Percentiles rank a stretch among this genome's conserved stretches.
Conservation (phyloP, 2,113 vertebrate species). For the Thalassarche chlororhynchos region DNA sequence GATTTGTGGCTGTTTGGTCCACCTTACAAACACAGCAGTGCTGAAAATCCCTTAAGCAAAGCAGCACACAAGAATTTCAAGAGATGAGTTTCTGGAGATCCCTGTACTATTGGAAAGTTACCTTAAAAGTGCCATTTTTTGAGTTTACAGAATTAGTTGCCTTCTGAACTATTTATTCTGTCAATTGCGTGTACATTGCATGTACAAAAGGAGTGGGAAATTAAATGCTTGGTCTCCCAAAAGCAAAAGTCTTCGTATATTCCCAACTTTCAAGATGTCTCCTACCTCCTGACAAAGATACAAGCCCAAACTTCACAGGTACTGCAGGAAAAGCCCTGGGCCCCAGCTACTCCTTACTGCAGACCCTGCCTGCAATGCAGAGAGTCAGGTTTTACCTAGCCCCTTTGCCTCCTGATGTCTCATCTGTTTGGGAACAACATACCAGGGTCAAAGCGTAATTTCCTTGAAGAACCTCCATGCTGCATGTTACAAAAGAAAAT, state of each 20-base stretch:
- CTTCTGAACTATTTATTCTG: not conserved
- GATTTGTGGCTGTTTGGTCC: not conserved
- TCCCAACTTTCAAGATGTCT: not conserved
- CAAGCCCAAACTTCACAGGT: not conserved
- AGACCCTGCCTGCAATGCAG: not conserved
- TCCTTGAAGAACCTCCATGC: not conserved
- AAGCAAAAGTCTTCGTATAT: not conserved
- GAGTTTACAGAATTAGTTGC: not conserved
- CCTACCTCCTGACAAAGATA: not conserved
- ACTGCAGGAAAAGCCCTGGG: not conserved
- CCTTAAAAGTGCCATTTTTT: not conserved
- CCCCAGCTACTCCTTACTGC: not conserved
- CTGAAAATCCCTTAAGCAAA: not conserved
- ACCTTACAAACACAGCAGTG: not conserved
- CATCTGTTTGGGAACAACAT: not conserved
- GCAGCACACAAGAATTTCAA: not conserved
- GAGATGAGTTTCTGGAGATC: not conserved
- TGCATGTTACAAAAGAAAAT: not conserved
- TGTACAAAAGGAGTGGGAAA: not conserved
- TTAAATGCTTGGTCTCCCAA: not conserved
- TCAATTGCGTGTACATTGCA: accelerated
- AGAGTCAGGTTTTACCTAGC: not conserved
- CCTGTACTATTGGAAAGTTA: not conserved
- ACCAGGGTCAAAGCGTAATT: not conserved
- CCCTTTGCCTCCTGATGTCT: not conserved